Conservation (phyloP, 1,140 invertebrate genomes). For the Lamellibrachia luymesi region DNA sequence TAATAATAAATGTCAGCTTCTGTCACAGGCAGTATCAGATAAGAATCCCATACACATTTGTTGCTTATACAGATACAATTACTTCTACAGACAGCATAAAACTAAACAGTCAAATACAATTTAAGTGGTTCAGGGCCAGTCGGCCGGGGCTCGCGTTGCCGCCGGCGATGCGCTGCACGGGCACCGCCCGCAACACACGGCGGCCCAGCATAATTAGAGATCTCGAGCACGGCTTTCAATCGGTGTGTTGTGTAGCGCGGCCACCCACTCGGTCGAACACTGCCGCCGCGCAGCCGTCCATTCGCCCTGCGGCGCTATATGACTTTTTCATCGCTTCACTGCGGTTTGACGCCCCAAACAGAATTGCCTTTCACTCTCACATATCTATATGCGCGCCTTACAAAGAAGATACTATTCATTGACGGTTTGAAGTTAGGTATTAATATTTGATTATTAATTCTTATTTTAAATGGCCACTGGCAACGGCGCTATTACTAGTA, state of each 20-base stretch:
- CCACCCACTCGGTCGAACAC: not conserved
- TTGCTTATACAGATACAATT: not conserved
- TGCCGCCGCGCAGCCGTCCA: not conserved
- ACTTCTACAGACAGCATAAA: not conserved
- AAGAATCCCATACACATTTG: not conserved
- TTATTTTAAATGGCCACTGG: not conserved
- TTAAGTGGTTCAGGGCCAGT: not conserved
- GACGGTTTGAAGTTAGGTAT: not conserved
- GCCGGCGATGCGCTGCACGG: too few species aligned
- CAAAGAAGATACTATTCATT: not conserved
- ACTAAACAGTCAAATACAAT: not conserved
- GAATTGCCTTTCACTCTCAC: not conserved
- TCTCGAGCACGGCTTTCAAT: not conserved
- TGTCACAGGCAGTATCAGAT: not conserved
- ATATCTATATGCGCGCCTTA: not conserved
- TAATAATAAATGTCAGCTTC: not conserved
- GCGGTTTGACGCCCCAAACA: not conserved
- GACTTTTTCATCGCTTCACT: not conserved
- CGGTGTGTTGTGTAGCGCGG: not conserved
- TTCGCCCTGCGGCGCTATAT: not conserved
- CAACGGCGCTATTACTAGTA: not conserved
- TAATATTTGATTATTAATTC: constrained; percentile 1
- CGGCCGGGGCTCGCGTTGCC: not conserved
- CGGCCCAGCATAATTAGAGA: not conserved
- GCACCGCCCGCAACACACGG: not conserved